Conservation (phyloP, 2,797 vertebrate species). For the Perdix hodgsoniae region DNA sequence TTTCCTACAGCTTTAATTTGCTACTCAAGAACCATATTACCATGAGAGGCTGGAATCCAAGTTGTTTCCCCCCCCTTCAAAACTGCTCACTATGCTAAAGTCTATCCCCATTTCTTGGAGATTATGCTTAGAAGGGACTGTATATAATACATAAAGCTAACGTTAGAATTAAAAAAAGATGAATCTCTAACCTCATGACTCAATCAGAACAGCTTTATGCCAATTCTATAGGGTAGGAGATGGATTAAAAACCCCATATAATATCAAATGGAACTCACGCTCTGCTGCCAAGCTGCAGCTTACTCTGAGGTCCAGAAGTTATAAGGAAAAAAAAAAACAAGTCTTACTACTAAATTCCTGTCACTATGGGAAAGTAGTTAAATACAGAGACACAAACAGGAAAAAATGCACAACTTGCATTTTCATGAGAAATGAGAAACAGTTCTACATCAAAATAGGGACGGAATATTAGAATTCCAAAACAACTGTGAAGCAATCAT, state of each 20-base stretch:
- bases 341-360: background rate
- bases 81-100: background rate
- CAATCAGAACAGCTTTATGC: background rate
- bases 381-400: background rate
- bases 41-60: background rate
- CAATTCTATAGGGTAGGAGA: background rate
- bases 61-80: background rate
- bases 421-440: background rate
- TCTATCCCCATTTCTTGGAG: background rate
- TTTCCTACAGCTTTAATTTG: background rate
- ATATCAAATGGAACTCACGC: background rate
- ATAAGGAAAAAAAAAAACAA: background rate
- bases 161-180: background rate
- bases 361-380: background rate
- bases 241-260: background rate
- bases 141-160: background rate
- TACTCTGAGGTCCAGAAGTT: background rate
- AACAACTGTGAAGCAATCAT: background rate
- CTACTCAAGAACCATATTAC: background rate
- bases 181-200: background rate
- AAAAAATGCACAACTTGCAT: background rate
- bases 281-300: background rate
- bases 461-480: background rate
- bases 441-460: background rate
- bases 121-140: background rate